Evolutionary conservation across 1,140 invertebrate species (phyloP).

Genomic region (Dermatophagoides farinae): DNA sequence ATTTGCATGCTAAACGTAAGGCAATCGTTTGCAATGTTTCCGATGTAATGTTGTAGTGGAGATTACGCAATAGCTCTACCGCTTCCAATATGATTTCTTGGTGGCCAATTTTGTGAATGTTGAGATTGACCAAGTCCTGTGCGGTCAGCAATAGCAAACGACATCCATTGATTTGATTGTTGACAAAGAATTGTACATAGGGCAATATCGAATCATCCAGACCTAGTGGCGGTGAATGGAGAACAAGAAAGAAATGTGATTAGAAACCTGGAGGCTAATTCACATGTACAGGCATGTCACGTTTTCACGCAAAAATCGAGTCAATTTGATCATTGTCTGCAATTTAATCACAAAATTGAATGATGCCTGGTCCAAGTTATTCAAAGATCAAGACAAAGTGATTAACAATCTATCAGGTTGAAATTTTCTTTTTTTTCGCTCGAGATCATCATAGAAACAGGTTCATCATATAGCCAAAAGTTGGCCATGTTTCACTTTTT

Average conservation of each 20-base stretch:
- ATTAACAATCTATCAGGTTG: too few species aligned
- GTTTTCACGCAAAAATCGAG: background rate
- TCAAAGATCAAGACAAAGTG: too few species aligned
- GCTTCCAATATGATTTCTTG: constrained; percentile 79
- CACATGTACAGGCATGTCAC: too few species aligned
- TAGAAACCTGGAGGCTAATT: too few species aligned
- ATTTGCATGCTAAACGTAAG: constrained; percentile 56
- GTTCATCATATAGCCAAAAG: too few species aligned
- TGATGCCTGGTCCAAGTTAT: too few species aligned
- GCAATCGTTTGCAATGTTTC: constrained; percentile 75
- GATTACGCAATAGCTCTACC: constrained; percentile 62
- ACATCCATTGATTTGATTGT: constrained; percentile 55
- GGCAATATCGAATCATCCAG: constrained; percentile 54
- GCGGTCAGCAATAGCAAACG: constrained; percentile 57
- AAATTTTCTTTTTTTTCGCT: too few species aligned
- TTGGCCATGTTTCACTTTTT: too few species aligned
- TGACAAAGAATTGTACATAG: constrained; percentile 58
- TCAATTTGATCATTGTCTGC: background rate
- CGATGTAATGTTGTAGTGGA: constrained; percentile 69
- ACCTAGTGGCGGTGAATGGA: constrained; percentile 30
- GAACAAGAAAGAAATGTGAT: background rate
- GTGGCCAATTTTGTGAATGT: constrained; percentile 62
- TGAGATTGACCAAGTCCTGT: constrained; percentile 64
- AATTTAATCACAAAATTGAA: too few species aligned
- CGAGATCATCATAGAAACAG: too few species aligned